Base-by-base conservation (phyloP, 2,888 invertebrate species). In the Trypoxylon attenuatum region DNA sequence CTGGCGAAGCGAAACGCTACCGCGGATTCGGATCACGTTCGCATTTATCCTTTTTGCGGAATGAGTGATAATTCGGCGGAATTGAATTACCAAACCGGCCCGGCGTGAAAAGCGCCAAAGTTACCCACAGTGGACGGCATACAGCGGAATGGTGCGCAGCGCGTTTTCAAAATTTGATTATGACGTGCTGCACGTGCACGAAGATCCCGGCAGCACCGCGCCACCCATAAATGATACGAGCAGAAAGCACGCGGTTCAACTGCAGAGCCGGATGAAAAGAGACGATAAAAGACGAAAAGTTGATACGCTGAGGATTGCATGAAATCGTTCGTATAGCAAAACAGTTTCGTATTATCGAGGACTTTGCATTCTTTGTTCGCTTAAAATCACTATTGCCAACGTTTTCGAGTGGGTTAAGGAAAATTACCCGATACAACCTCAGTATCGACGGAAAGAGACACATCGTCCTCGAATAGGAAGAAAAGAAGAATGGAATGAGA, bases 61-160 rank as follows among this genome's bases (percentile, higher is more conserved):
- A 85, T 83, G 82, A 84, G 82, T 81, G 84, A 84, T 85, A 85
- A 85, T 84, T 84, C 82, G 81, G 64, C 53, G 74, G 79, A 84
- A 84, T 85, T 80, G 78, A 83, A 84, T 84, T 84, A 85, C 79
- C 72, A 61, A 69, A 73, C 75, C 69, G 77, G 76, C 76, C 73
- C 63, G 73, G 77, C 77, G 80, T 80, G 83, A 83, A 83, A 82
- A 83, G 80, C 82, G 80, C 66, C 78, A 66, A 81, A 81, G 81
- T 83, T 82, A 77, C 73, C 70, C 76, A 68, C 77, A 73, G 72
- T 74, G 73, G 73, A 71, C 75, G 55, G 68, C 55, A 59, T 58
- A 54, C 63, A 62, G 57, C 58, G 57, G 65, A 41, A 57, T 46
- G 63, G 67, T 54, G 66, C 70, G 58, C 71, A 59, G 59, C 82